Percentiles rank a stretch among this genome's conserved stretches.
These are phyloP conservation scores for Aselliscus stoliczkanus DNA, from an alignment of 2,797 vertebrate species.

Conservation along the genomic window DNA sequence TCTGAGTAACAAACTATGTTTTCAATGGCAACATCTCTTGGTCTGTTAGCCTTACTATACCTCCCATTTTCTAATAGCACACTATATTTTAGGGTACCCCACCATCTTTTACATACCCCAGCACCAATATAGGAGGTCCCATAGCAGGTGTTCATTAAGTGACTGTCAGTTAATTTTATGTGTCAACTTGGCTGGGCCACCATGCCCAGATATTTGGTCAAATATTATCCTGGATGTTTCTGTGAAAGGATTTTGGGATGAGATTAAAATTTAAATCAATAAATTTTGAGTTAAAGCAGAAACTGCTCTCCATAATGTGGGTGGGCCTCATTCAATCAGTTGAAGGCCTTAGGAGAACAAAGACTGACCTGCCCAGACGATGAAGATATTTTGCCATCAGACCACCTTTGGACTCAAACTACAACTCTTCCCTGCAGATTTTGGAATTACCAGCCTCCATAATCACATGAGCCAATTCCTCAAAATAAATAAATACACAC, in stretches of 20 bases:
- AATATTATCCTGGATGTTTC: neutral
- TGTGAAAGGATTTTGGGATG: neutral
- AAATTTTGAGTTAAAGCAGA: neutral
- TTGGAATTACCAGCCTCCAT: neutral
- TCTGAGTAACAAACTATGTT: neutral
- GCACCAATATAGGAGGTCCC: neutral
- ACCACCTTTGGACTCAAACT: neutral
- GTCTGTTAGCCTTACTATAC: neutral
- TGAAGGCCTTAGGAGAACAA: neutral
- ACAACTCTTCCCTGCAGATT: neutral
- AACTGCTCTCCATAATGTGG: neutral
- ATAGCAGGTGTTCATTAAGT: neutral
- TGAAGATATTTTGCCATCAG: neutral
- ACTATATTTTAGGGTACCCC: neutral
- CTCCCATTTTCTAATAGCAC: neutral
- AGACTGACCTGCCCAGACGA: neutral
- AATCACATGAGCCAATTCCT: neutral
- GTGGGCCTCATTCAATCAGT: neutral
- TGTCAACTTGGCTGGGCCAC: neutral
- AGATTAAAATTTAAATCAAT: neutral
- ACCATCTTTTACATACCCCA: neutral
- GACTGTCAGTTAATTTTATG: neutral
- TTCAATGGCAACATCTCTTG: neutral
- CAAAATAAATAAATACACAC: neutral
- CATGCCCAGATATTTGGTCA: neutral